Percentiles rank a stretch among this genome's conserved stretches.
Conservation (phyloP, 2,888 invertebrate species). For the Timema cristinae region DNA sequence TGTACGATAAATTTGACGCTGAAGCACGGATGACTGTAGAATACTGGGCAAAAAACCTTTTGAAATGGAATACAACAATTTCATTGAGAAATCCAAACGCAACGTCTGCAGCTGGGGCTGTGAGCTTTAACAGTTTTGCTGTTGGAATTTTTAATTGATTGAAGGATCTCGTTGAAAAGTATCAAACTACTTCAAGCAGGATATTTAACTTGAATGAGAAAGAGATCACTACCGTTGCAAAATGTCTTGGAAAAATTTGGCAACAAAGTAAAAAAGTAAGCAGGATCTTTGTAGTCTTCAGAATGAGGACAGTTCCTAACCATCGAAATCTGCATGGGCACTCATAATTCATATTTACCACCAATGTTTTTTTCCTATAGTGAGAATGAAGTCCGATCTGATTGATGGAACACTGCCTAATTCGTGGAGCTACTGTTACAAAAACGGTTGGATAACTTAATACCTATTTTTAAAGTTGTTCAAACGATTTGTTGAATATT, state of each 20-base stretch:
- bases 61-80: neutral
- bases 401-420: conserved; percentile 30
- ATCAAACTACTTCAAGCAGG: neutral
- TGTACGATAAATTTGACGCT: neutral
- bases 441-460: conserved; percentile 31
- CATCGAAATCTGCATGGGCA: conserved; percentile 33
- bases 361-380: neutral
- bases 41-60: neutral
- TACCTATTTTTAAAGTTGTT: neutral
- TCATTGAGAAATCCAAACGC: conserved; percentile 10
- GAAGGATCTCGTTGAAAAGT: neutral
- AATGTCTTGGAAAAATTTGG: conserved; percentile 34
- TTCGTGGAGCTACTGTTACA: conserved; percentile 25
- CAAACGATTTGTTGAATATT: conserved; percentile 9
- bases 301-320: conserved; percentile 40
- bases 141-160: neutral
- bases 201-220: neutral
- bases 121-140: neutral
- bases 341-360: neutral
- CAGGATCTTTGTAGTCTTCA: conserved; percentile 34
- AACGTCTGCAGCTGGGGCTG: neutral
- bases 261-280: conserved; percentile 20
- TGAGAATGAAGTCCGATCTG: conserved; percentile 18
- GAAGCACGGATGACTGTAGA: neutral
- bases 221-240: neutral